Evolutionary conservation across 1,140 invertebrate genomes (phyloP).

Genomic region (Bombus terrestris): DNA sequence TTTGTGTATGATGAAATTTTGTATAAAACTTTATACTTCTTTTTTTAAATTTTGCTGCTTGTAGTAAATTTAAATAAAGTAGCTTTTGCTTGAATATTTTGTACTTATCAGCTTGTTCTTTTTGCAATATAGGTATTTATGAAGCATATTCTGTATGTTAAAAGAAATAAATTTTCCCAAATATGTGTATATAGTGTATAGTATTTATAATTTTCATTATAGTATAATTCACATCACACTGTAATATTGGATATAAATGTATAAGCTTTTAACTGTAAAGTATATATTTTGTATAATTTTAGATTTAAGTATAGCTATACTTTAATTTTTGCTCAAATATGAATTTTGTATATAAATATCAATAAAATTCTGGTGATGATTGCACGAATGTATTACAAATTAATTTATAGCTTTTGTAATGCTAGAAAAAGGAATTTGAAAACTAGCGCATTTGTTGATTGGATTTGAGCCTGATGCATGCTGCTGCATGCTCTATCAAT

Average conservation of each 20-base stretch:
- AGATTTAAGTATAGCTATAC: neutral
- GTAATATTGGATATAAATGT: neutral
- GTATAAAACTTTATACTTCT: neutral
- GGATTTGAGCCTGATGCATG: slow-evolving; percentile 76
- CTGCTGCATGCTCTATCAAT: slow-evolving; percentile 79
- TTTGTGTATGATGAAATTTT: neutral
- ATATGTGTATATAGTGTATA: neutral
- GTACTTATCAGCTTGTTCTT: slow-evolving; percentile 26
- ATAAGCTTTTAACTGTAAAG: neutral
- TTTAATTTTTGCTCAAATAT: neutral
- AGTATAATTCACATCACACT: neutral
- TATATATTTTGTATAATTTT: neutral
- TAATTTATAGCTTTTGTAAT: neutral
- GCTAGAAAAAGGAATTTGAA: slow-evolving; percentile 3
- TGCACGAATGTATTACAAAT: neutral
- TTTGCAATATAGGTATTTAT: neutral
- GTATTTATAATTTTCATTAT: neutral
- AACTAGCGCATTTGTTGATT: slow-evolving; percentile 74
- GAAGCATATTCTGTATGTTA: neutral
- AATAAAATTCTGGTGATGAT: neutral
- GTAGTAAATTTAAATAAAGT: slow-evolving; percentile 31
- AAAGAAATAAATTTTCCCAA: neutral
- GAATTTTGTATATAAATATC: neutral
- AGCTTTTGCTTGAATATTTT: slow-evolving; percentile 54
- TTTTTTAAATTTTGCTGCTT: slow-evolving; percentile 45